Base-by-base conservation (phyloP, 2,797 vertebrate genomes). In the Helarctos malayanus region DNA sequence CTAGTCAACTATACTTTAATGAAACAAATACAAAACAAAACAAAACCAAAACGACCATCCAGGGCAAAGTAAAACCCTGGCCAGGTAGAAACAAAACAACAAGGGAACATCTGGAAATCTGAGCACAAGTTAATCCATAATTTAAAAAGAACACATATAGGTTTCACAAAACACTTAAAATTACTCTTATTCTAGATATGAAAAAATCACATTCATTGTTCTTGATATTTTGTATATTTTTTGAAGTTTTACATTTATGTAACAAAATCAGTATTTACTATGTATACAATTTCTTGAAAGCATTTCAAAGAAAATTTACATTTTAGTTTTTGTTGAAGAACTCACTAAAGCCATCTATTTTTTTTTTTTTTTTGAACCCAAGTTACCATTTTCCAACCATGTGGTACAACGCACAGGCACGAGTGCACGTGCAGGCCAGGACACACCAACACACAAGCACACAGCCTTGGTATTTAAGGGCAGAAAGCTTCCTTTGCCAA, bases 311-410 rank as follows among this genome's bases (percentile, higher is more conserved):
- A 90, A 61, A 23, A 61, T 65, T 82, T 69, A 90, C 5, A 4
- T 57, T 85, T 76, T 89, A 68, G 4, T 35, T 85, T 92, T 94
- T 52, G 21, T 41, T 47, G 78, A 81, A 89, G 27, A 80, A 76
- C 13, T 89, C 4, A 25, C 15, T 79, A 59, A 75, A 76, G 75
- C 16, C 35, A 18, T 94, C 47, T 54, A 68, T 86, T 8, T 29
- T 19, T 69, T 49, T 52, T 56, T 75, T 47, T 52, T 38, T 38
- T 87, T n/a, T 38, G 11, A 71, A 41, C 59, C 63, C 8, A 41
- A 80, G 57, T 95, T 76, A 85, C 56, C 73, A 6, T 93, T 93
- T 96, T 81, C 73, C 13, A 35, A 10, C n/a, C 49, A 4, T n/a
- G 35, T 5, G 18, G 47, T 56, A 1, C 15, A 65, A 41, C 69